Evolutionary conservation across 2,797 vertebrate species (phyloP).

Genomic region (Helicolenus hilgendorfi): DNA sequence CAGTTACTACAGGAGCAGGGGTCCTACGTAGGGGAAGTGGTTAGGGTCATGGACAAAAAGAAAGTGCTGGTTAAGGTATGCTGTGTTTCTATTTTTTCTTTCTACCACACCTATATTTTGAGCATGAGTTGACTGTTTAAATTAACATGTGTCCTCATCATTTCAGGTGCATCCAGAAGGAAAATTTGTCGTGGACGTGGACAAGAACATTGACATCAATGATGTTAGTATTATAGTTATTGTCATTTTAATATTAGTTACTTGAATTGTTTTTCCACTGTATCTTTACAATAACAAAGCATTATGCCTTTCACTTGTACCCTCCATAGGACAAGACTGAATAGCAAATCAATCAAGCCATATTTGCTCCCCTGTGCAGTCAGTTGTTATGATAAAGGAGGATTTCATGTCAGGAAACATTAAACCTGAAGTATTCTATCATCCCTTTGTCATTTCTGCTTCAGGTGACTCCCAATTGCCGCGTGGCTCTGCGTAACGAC

Average conservation of each 20-base stretch:
- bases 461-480: slow-evolving; percentile 98
- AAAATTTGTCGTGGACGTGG: slow-evolving; percentile 98
- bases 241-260: neutral
- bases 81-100: neutral
- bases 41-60: slow-evolving; percentile 99
- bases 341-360: neutral
- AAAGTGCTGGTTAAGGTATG: slow-evolving; percentile 98
- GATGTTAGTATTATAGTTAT: slow-evolving; percentile 91
- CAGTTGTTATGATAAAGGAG: neutral
- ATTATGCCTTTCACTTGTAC: neutral
- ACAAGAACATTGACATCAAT: slow-evolving; percentile 99
- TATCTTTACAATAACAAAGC: neutral
- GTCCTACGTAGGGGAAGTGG: slow-evolving; percentile 98
- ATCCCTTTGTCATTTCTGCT: neutral
- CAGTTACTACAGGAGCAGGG: slow-evolving; percentile 99
- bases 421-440: neutral
- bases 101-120: neutral
- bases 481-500: slow-evolving; percentile 97
- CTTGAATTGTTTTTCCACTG: neutral
- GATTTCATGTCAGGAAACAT: neutral
- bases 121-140: neutral
- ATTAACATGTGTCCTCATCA: neutral
- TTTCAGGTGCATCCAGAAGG: slow-evolving; percentile 97
- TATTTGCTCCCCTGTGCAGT: neutral
- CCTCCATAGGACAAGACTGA: neutral